Evolutionary conservation across 2,888 invertebrate genomes (phyloP).

Genomic region (Folsomia candida): DNA sequence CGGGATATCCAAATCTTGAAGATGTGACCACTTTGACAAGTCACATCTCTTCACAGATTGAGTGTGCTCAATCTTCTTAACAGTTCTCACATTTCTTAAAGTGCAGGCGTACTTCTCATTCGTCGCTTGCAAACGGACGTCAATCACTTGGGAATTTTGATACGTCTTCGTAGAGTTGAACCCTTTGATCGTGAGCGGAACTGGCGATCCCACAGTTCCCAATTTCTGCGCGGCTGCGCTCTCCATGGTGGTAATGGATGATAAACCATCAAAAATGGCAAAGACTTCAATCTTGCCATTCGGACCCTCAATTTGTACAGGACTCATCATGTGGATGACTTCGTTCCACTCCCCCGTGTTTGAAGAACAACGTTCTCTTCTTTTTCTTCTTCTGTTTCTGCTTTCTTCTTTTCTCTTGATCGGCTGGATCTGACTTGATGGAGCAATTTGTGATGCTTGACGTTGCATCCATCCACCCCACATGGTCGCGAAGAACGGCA

Average conservation of each 20-base stretch:
- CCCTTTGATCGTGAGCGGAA: slow-evolving; percentile 7
- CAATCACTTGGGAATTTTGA: too few relatives aligned
- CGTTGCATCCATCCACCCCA: not conserved
- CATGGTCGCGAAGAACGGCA: not conserved
- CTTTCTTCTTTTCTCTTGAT: too few relatives aligned
- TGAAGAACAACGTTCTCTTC: not conserved
- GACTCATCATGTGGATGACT: slow-evolving; percentile 22
- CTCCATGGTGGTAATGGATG: slow-evolving; percentile 15
- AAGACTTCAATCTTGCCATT: slow-evolving; percentile 3
- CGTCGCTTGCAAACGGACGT: too few relatives aligned
- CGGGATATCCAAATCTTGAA: not conserved
- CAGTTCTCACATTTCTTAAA: too few relatives aligned
- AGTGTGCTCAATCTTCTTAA: slow-evolving; percentile 3
- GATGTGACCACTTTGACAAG: slow-evolving; percentile 6
- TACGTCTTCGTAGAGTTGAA: not conserved
- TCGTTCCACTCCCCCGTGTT: too few relatives aligned
- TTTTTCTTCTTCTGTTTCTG: not conserved
- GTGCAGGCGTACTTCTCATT: too few relatives aligned
- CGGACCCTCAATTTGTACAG: slow-evolving; percentile 7
- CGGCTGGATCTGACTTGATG: not conserved
- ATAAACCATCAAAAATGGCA: slow-evolving; percentile 26
- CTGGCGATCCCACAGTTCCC: slow-evolving; percentile 2
- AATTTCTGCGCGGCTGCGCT: slow-evolving; percentile 11
- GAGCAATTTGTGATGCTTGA: slow-evolving; percentile 4
- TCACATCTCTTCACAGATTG: slow-evolving; percentile 9